Base-by-base conservation (phyloP, 2,113 vertebrate species). In the Sardina pilchardus region DNA sequence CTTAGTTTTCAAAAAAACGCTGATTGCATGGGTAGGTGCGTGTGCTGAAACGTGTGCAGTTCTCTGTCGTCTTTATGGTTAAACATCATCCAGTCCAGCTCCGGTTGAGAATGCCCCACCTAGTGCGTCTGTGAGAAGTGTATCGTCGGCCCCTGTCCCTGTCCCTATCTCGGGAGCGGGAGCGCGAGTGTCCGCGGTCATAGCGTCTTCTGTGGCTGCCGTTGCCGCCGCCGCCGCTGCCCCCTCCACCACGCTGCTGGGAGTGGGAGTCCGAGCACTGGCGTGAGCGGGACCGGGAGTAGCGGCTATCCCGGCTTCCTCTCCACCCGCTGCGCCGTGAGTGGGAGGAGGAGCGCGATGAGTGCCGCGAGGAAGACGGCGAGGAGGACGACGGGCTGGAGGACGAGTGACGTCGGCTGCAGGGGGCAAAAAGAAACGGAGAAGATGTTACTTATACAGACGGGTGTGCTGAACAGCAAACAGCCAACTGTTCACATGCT, bases 311-410 rank as follows among this genome's bases (percentile, higher is more conserved):
- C 47, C 96, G 93, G 26, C 95, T 95, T 9, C 94, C 93, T 0
- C 94, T 94, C 0, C 95, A 94, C 0, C 95, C 94, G 0, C 96
- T 90, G 0, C 95, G 96, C 4, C 96, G 96, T 0, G 97, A 98
- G 85, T 93, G 96, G 14, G 96, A 97, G 0, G 96, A 95, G 0
- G 95, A 96, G 47, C 95, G 94, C 71, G 96, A 96, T 14, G 95
- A 96, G 0, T 95, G 96, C 43, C 95, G 94, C 67, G 96, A 96
- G 10, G 95, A 96, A 82, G 96, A 96, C 12, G 90, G 95, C 0
- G 96, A 96, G 67, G 91, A 91, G 24, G 94, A 95, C 0, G 95
- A 95, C 39, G 84, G 91, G 85, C 93, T 95, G 91, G 94, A 95
- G 24, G 95, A 95, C 1, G 95, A 95, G 36, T 91, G 94, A 88